Percentiles rank a stretch among this genome's conserved stretches.
Evolutionary conservation across 2,113 vertebrate genomes (phyloP).

Genomic region (Butorides virescens): DNA sequence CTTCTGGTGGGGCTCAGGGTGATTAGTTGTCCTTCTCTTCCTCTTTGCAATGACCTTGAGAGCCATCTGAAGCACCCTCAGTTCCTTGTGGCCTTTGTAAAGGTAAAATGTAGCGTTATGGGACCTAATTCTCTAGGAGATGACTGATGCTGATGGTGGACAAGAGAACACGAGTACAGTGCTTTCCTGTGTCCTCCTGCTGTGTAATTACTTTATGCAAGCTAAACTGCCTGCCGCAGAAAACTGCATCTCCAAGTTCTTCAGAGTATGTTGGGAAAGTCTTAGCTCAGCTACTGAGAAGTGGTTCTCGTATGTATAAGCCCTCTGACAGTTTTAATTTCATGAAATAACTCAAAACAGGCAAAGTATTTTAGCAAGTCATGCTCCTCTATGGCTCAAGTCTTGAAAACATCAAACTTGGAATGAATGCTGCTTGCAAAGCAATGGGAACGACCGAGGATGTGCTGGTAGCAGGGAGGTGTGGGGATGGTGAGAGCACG

Average conservation of each 20-base stretch:
- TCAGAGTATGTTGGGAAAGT: accelerated
- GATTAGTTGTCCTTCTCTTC: too few species aligned
- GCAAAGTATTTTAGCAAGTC: accelerated
- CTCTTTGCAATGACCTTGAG: background rate
- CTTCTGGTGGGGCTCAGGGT: background rate
- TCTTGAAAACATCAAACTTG: accelerated
- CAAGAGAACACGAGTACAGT: background rate
- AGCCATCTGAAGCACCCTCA: background rate
- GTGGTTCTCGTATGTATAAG: accelerated
- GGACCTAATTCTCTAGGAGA: background rate
- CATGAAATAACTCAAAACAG: background rate
- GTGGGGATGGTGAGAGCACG: accelerated
- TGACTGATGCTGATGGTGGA: accelerated
- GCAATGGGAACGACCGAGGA: accelerated
- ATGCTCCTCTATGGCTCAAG: accelerated
- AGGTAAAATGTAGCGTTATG: accelerated
- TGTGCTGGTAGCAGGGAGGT: background rate
- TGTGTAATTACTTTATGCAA: background rate
- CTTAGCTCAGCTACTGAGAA: background rate
- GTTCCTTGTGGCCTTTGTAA: background rate
- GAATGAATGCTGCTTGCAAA: accelerated
- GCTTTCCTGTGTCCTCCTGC: background rate
- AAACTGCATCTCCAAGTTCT: background rate
- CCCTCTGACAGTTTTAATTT: background rate
- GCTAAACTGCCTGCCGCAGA: background rate